Conservation (phyloP, 2,797 vertebrate genomes). For the Capromys pilorides region DNA sequence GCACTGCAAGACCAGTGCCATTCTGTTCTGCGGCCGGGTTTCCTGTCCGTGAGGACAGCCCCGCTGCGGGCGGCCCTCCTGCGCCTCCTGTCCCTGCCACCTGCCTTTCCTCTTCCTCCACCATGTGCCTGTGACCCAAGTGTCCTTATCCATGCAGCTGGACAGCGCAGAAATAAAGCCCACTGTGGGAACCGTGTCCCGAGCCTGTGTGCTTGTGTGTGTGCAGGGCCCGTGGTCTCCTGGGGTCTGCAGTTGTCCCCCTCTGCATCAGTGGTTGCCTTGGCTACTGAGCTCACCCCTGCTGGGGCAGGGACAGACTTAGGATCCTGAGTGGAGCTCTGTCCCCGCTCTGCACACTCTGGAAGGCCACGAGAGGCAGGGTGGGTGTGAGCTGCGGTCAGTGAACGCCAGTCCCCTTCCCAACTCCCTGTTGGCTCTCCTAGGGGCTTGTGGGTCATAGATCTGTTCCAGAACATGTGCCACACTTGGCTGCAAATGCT, state of each 20-base stretch:
- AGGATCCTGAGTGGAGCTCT: not conserved
- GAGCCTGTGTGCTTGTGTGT: not conserved
- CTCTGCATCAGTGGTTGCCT: not conserved
- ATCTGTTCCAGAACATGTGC: not conserved
- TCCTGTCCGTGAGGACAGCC: slow-evolving; percentile 55
- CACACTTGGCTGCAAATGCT: not conserved
- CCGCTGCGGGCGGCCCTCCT: fast-evolving
- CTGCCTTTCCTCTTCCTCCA: not conserved
- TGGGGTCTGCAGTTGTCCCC: not conserved
- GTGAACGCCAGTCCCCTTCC: not conserved
- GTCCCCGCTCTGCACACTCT: fast-evolving
- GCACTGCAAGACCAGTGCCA: slow-evolving; percentile 63
- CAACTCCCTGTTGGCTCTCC: not conserved
- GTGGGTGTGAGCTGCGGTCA: not conserved
- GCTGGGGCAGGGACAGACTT: not conserved
- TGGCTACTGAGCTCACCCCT: not conserved
- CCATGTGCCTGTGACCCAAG: not conserved
- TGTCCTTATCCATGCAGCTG: not conserved
- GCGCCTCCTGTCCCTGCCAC: not conserved
- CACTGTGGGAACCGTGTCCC: not conserved
- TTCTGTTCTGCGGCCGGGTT: slow-evolving; percentile 82
- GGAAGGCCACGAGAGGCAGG: not conserved
- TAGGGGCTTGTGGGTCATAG: not conserved
- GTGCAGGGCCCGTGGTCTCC: not conserved
- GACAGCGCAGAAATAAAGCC: slow-evolving; percentile 30